Conservation (phyloP, 2,113 vertebrate species). For the Ramphastos sulfuratus region DNA sequence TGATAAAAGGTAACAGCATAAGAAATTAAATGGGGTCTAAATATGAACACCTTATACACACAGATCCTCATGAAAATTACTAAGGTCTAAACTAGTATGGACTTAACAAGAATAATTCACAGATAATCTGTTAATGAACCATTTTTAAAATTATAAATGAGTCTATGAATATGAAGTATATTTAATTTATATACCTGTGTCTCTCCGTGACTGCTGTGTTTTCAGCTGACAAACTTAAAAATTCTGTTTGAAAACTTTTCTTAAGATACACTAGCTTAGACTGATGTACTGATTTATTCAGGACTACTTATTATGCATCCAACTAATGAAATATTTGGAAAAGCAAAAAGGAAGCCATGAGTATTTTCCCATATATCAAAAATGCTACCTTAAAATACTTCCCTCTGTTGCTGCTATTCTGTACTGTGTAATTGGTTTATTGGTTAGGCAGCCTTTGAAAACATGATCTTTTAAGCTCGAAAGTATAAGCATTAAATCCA, state of each 20-base stretch:
- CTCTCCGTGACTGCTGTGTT: not conserved
- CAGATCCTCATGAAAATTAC: not conserved
- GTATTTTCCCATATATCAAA: not conserved
- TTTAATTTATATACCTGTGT: slow-evolving; percentile 65
- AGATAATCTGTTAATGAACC: not conserved
- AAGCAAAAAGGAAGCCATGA: slow-evolving; percentile 30
- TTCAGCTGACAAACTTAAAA: slow-evolving; percentile 50
- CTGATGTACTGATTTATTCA: slow-evolving; percentile 47
- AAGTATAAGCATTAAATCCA: not conserved
- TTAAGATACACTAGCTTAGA: not conserved
- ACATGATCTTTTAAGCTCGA: not conserved
- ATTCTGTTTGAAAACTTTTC: slow-evolving; percentile 63
- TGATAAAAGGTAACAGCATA: not conserved
- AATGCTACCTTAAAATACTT: slow-evolving; percentile 2
- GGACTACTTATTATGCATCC: slow-evolving; percentile 6
- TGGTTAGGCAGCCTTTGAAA: not conserved
- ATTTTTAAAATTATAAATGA: slow-evolving; percentile 47
- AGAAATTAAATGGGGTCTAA: not conserved
- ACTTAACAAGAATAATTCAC: too few species aligned
- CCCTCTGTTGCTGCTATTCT: not conserved
- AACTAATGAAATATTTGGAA: slow-evolving; percentile 6
- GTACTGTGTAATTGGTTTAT: not conserved
- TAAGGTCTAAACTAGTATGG: not conserved
- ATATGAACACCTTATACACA: not conserved
- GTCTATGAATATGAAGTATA: not conserved